Evolutionary conservation across 2,113 vertebrate species (phyloP).

Genomic region (Chaetorhynchus papuensis): DNA sequence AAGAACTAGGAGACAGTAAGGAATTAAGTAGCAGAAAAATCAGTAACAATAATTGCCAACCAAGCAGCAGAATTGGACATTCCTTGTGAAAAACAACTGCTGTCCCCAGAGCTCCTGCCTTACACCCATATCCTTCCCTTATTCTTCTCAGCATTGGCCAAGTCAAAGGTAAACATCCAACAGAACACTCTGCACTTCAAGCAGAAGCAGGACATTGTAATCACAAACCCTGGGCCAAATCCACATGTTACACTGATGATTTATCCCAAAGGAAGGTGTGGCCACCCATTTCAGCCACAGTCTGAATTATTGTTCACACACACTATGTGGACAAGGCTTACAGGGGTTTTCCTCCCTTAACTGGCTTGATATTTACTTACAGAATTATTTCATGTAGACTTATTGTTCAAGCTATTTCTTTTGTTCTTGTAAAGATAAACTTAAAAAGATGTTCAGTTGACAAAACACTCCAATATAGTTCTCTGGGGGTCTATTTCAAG

Average conservation of each 20-base stretch:
- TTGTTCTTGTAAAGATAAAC: conserved; percentile 23
- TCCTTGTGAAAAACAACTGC: not conserved
- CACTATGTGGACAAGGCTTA: accelerated
- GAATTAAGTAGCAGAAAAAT: not conserved
- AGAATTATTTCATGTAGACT: not conserved
- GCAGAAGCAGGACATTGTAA: not conserved
- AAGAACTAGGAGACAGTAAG: not conserved
- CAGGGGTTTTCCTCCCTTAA: not conserved
- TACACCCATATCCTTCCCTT: not conserved
- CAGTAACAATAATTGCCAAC: not conserved
- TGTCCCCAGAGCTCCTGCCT: not conserved
- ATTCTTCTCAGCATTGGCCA: not conserved
- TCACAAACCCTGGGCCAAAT: not conserved
- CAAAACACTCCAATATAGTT: not conserved
- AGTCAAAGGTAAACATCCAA: not conserved
- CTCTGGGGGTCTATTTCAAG: conserved; percentile 41
- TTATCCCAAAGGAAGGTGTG: not conserved
- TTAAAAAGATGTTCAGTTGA: not conserved
- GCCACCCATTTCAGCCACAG: not conserved
- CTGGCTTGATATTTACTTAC: not conserved
- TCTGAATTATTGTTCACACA: not conserved
- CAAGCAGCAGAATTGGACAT: not conserved
- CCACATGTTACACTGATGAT: not conserved
- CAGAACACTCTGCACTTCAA: not conserved
- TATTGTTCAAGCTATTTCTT: not conserved